Conservation (phyloP, 2,113 vertebrate genomes). For the Sinocyclocheilus anophthalmus region DNA sequence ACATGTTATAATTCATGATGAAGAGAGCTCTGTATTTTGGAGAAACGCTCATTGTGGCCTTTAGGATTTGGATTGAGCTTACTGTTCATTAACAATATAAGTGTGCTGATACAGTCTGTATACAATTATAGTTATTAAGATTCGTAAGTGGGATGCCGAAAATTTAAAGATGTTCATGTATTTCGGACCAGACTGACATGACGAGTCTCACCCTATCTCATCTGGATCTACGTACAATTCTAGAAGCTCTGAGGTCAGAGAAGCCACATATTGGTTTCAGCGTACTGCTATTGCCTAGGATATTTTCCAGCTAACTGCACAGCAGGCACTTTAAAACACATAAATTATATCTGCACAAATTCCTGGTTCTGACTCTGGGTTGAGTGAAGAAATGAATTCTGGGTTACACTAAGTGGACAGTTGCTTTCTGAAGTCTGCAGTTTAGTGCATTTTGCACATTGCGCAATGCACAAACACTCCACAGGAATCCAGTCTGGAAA, state of each 20-base stretch:
- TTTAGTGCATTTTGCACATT: slow-evolving; percentile 2
- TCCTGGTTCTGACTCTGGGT: slow-evolving; percentile 1
- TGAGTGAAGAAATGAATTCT: neutral
- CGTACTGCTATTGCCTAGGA: neutral
- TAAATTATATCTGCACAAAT: neutral
- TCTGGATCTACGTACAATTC: slow-evolving; percentile 1
- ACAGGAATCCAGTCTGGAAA: neutral
- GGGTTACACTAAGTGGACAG: neutral
- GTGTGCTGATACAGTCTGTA: neutral
- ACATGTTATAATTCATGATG: neutral
- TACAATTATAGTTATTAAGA: slow-evolving; percentile 5
- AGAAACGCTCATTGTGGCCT: neutral
- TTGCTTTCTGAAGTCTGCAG: neutral
- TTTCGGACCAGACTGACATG: neutral
- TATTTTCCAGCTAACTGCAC: neutral
- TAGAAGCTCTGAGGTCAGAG: neutral
- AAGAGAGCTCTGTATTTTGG: neutral
- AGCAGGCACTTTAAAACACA: slow-evolving; percentile 7
- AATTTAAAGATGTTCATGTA: neutral
- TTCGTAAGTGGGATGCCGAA: neutral
- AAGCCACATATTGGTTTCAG: slow-evolving; percentile 10
- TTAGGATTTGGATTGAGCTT: neutral
- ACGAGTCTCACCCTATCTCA: neutral
- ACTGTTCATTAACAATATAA: neutral
- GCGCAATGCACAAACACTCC: neutral